A percentile compares a stretch with the other conserved stretches of the same genome.
Evolutionary conservation across 2,113 vertebrate genomes (phyloP).

Genomic region (Callopanchax toddi): DNA sequence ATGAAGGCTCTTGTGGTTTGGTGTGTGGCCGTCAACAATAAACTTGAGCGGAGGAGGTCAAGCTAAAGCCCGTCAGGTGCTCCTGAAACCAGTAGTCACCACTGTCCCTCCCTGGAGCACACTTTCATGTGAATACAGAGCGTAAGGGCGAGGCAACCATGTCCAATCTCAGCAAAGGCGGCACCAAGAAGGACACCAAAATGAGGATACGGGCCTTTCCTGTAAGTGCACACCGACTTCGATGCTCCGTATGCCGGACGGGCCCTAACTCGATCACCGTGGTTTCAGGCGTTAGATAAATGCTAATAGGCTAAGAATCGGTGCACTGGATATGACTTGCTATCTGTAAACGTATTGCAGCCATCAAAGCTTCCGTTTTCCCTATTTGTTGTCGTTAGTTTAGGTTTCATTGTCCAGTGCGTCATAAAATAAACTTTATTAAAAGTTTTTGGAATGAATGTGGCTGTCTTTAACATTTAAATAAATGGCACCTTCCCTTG

Average conservation of each 20-base stretch:
- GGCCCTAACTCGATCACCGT: slow-evolving; percentile 63
- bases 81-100: slow-evolving; percentile 60
- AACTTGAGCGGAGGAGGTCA: slow-evolving; percentile 70
- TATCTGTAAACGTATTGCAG: slow-evolving; percentile 43
- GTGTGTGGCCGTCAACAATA: slow-evolving; percentile 73
- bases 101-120: slow-evolving; percentile 58
- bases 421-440: neutral
- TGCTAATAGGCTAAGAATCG: slow-evolving; percentile 55
- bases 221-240: slow-evolving; percentile 83
- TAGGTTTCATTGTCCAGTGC: neutral
- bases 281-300: slow-evolving; percentile 52
- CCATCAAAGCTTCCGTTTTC: neutral
- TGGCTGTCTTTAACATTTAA: slow-evolving; percentile 1
- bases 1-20: slow-evolving; percentile 55
- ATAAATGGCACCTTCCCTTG: slow-evolving; percentile 9
- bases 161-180: slow-evolving; percentile 97
- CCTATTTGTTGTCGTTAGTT: neutral
- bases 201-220: slow-evolving; percentile 99
- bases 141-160: slow-evolving; percentile 81
- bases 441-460: neutral
- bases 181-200: slow-evolving; percentile 98
- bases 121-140: slow-evolving; percentile 81
- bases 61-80: slow-evolving; percentile 67
- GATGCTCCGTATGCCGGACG: slow-evolving; percentile 34
- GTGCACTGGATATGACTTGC: slow-evolving; percentile 46